A percentile compares a stretch with the other conserved stretches of the same genome.
Evolutionary conservation across 2,797 vertebrate genomes (phyloP).

Genomic region (Falco cherrug): DNA sequence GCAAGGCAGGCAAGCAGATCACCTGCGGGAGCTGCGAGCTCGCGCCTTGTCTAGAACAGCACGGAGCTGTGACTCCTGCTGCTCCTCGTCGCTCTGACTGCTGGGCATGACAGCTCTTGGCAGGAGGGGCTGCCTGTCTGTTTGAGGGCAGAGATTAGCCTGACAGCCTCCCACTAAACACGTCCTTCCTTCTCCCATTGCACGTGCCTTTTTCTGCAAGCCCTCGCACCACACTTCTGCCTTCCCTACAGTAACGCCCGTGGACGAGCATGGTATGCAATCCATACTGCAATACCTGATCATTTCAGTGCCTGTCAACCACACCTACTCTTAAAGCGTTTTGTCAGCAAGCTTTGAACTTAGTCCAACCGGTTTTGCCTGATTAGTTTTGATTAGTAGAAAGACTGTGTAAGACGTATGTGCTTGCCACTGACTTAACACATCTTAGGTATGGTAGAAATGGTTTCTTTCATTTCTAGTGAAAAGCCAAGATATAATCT

Average conservation of each 20-base stretch:
- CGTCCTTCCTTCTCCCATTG: not conserved
- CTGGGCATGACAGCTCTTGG: not conserved
- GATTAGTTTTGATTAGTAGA: not conserved
- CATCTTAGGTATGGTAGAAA: not conserved
- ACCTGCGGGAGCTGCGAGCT: not conserved
- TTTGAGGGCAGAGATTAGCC: not conserved
- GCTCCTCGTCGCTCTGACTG: not conserved
- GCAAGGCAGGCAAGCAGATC: not conserved
- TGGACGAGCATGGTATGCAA: accelerated
- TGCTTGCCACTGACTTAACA: not conserved
- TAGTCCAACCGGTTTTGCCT: not conserved
- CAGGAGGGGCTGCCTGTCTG: not conserved
- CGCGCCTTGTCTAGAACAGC: not conserved
- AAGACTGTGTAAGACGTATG: not conserved
- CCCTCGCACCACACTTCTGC: accelerated
- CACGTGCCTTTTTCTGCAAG: not conserved
- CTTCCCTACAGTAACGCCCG: not conserved
- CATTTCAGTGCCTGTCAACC: not conserved
- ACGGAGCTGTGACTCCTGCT: not conserved
- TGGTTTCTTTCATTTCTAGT: not conserved
- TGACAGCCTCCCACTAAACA: not conserved
- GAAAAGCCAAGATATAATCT: not conserved
- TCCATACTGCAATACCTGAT: not conserved
- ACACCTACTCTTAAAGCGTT: not conserved
- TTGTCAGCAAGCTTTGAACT: slow-evolving; percentile 1